A percentile compares a stretch with the other conserved stretches of the same genome.
Conservation (phyloP, 1,140 invertebrate genomes). For the Procambarus virginalis region DNA sequence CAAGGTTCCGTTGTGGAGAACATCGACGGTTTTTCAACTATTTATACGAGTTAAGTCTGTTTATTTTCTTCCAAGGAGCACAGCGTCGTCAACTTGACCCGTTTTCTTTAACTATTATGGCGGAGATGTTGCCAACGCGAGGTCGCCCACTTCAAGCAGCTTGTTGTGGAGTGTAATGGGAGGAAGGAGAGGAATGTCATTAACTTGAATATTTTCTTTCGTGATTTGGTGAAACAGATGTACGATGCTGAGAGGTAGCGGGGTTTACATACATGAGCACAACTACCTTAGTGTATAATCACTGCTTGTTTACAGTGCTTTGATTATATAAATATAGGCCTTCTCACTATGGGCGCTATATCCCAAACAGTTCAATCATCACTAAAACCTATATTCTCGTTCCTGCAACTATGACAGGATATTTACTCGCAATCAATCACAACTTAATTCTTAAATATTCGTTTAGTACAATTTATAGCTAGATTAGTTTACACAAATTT, state of each 20-base stretch:
- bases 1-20: not conserved
- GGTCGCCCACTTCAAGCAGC: not conserved
- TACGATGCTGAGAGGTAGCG: conserved; percentile 10
- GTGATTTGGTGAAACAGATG: conserved; percentile 30
- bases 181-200: conserved; percentile 35
- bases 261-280: too few relatives aligned
- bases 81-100: conserved; percentile 15
- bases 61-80: conserved; percentile 19
- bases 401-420: too few relatives aligned
- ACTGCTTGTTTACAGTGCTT: too few relatives aligned
- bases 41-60: conserved; percentile 31
- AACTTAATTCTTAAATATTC: too few relatives aligned
- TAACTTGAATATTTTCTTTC: conserved; percentile 12
- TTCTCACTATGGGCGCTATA: too few relatives aligned
- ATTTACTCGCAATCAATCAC: too few relatives aligned
- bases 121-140: conserved; percentile 7
- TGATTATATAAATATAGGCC: too few relatives aligned
- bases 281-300: too few relatives aligned
- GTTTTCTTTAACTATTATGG: conserved; percentile 25
- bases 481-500: too few relatives aligned
- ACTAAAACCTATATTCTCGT: too few relatives aligned
- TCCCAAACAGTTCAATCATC: too few relatives aligned
- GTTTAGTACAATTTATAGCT: too few relatives aligned
- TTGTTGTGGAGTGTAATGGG: not conserved
- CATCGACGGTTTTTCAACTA: not conserved